phyloP scores from a whole-genome alignment of 2,113 vertebrate species.

The Austrofundulus limnaeus region DNA sequence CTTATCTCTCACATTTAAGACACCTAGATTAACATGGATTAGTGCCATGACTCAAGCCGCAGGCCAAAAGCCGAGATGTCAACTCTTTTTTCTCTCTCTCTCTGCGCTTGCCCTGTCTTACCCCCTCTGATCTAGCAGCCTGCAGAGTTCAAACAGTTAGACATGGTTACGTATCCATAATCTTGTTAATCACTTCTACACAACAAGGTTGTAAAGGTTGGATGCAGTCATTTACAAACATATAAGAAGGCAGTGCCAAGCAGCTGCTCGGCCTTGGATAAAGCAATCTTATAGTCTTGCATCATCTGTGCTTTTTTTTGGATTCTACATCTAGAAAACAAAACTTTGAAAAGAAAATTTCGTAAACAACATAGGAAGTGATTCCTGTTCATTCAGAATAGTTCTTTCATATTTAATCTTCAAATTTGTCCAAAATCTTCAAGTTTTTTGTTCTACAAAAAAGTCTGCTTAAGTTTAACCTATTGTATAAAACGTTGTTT shows the following conservation, averaged over 20 bases:
- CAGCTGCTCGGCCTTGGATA: background rate
- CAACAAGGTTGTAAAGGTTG: constrained; percentile 11
- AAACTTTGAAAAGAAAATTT: background rate
- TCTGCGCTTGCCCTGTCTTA: constrained; percentile 17
- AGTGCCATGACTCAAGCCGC: constrained; percentile 68
- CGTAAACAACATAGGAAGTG: background rate
- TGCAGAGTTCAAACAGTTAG: constrained; percentile 8
- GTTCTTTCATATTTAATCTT: background rate
- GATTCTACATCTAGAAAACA: background rate
- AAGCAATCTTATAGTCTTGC: background rate
- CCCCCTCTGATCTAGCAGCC: constrained; percentile 12
- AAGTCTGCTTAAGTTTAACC: background rate
- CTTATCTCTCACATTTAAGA: constrained; percentile 73
- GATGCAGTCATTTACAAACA: background rate
- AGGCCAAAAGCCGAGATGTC: constrained; percentile 63
- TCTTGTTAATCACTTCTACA: background rate
- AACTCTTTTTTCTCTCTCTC: constrained; percentile 33
- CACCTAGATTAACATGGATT: constrained; percentile 79
- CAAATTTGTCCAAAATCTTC: background rate
- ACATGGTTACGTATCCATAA: constrained; percentile 1
- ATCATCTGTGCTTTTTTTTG: background rate
- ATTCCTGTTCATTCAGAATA: background rate
- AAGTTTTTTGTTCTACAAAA: background rate
- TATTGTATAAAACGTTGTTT: background rate
- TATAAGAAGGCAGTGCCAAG: background rate